Base-by-base conservation (phyloP, 2,888 invertebrate species). In the Bimastos eiseni region DNA sequence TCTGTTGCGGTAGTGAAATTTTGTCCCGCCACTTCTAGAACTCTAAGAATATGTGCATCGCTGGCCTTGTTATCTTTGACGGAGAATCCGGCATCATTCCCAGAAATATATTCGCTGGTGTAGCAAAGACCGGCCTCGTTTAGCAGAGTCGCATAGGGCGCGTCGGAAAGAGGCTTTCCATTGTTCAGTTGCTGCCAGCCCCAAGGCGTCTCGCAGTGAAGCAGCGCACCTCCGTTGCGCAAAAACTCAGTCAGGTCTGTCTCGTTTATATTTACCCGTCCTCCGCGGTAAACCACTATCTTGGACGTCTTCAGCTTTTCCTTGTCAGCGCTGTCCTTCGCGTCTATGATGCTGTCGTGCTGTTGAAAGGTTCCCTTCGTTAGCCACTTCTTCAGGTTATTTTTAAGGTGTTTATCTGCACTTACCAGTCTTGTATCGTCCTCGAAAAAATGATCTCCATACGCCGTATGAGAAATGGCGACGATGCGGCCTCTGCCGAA, bases 141-240 rank as follows among this genome's bases (percentile, higher is more conserved):
- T 41, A 92, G 90, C 44, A 92, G 83, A 15, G 90, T 37, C 21
- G 30, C 38, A 34, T 92, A 90, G 11, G 91, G 91, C 89, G 92
- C 90, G 49, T 92, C 92, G 30, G 83, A 24, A n/a, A 91, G n/a
- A 24, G 91, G 33, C 83, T 92, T 91, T 11, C 88, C 89, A 1
- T 86, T 83, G 89, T 92, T 88, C 8, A 89, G 11, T 83, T 92
- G 92, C 83, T 91, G 84, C 91, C 91, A 92, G 11, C 92, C 92
- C 93, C 93, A 93, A 24, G 93, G 91, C 17, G 92, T 92, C 19
- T 91, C 88, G 21, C 91, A 91, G 84, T 92, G 91, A 21, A 93
- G 24, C 30, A 93, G 91, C 17, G 89, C 90, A 21, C 92, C 92
- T 30, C 92, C 92, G 36, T 89, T 55, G 70, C 90, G 49, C n/a